Base-by-base conservation (phyloP, 2,888 invertebrate genomes). In the Papilio elwesi region DNA sequence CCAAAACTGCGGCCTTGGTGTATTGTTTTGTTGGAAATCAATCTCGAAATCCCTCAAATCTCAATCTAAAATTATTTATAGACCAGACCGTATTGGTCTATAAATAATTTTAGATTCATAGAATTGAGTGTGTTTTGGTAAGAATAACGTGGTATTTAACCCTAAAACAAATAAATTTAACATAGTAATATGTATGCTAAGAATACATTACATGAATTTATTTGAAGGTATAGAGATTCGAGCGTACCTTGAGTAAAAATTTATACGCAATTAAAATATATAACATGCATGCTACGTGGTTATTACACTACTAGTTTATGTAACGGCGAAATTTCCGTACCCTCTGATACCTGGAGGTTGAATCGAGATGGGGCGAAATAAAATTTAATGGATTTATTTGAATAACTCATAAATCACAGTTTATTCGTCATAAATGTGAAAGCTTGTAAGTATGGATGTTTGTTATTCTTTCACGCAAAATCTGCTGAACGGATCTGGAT, bases 231-330 rank as follows among this genome's bases (percentile, higher is more conserved):
- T 53, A 51, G 16, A 10, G 55, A 26, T 26, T 4, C 55, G 43
- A n/a, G 12, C 67, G 47, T 26, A 48, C 55, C 51, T 55, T 55
- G 48, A 47, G 36, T 71, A 66, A 49, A 65, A 71, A 66, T 71
- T 71, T 71, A 66, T 66, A 57, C 49, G 57, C 65, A 57, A 66
- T 66, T 71, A 71, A 71, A 71, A 66, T 66, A 57, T 57, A 65
- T 52, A 15, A 65, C 52, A 65, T 48, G 13, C 12, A 55, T 51
- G 52, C 6, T 57, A 43, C 15, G 15, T 8, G 16, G 70, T 36
- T 55, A 70, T 70, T 65, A 49, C 57, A 57, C 49, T 13, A 26
- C 47, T 38, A 26, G 53, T 38, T 70, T 69, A 62, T 62, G 69
- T 69, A 62, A 69, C 49, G 69, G 16, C 26, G 16, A 51, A 51